Evolutionary conservation across 35 echinoderm and acorn worm genomes (phyloP).

Genomic region (Strongylocentrotus purpuratus): DNA sequence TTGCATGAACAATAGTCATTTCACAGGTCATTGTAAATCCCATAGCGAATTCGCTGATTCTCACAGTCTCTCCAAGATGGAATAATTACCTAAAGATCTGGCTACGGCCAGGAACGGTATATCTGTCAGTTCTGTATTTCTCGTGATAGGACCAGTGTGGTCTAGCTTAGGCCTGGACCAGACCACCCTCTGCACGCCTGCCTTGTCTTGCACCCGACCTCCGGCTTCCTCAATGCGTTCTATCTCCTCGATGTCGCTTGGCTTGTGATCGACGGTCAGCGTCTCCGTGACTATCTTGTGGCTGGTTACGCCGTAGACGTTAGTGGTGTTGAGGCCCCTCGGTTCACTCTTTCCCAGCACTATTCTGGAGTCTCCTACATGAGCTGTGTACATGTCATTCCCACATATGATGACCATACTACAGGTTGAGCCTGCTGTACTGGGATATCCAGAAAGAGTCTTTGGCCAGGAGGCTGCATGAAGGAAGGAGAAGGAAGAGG

Average conservation of each 20-base stretch:
- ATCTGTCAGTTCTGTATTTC: slow-evolving; percentile 78
- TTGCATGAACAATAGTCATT: too few relatives aligned
- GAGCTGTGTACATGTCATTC: slow-evolving; percentile 87
- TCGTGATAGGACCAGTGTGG: slow-evolving; percentile 80
- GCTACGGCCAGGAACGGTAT: slow-evolving; percentile 97
- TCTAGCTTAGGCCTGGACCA: slow-evolving; percentile 84
- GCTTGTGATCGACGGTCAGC: slow-evolving; percentile 93
- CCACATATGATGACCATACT: slow-evolving; percentile 90
- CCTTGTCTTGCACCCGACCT: slow-evolving; percentile 78
- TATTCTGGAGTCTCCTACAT: slow-evolving; percentile 90
- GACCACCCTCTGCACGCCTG: slow-evolving; percentile 89
- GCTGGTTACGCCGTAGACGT: not conserved
- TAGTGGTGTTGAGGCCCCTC: not conserved
- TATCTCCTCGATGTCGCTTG: slow-evolving; percentile 65
- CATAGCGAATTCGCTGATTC: not conserved
- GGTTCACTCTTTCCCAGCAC: slow-evolving; percentile 62
- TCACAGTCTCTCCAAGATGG: not conserved
- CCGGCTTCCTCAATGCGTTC: slow-evolving; percentile 77
- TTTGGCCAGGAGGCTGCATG: slow-evolving; percentile 77
- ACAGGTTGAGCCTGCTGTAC: slow-evolving; percentile 91
- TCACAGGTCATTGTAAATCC: not conserved
- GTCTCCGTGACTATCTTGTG: slow-evolving; percentile 56
- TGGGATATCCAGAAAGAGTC: slow-evolving; percentile 83
- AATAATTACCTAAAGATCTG: slow-evolving; percentile 83
- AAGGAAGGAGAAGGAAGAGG: slow-evolving; percentile 30